These are phyloP conservation scores for Okapia johnstoni DNA, from an alignment of 2,113 vertebrate genomes.

Conservation along the genomic window DNA sequence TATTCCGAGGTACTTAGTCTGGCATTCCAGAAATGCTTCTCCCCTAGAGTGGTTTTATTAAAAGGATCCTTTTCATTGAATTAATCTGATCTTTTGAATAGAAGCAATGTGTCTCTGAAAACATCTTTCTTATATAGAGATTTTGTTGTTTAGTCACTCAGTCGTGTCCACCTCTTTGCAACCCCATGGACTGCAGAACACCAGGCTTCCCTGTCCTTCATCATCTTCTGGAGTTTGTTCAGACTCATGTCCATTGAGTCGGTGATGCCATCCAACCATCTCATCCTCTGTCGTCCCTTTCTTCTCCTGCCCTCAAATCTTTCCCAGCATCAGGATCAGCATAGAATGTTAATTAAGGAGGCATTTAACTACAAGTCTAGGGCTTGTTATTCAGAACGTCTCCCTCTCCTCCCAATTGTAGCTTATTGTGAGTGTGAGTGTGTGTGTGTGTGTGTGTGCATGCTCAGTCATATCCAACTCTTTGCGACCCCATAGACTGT, in stretches of 20 bases:
- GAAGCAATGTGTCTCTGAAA: neutral
- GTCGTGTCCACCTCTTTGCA: neutral
- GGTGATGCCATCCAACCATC: neutral
- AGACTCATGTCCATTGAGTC: neutral
- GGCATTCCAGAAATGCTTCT: neutral
- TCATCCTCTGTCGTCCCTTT: neutral
- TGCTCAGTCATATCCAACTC: neutral
- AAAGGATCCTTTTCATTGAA: neutral
- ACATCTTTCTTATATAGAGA: neutral
- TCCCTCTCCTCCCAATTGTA: neutral
- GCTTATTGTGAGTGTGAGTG: neutral
- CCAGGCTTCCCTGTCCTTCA: neutral
- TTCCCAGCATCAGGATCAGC: neutral
- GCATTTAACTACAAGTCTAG: neutral
- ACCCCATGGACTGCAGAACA: neutral
- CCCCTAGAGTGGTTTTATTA: neutral
- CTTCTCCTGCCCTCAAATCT: neutral
- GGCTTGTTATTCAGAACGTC: neutral
- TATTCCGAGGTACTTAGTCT: neutral
- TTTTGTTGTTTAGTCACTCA: neutral
- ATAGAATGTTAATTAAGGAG: neutral
- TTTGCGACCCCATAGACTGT: neutral
- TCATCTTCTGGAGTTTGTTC: neutral
- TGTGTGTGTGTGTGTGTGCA: rapidly evolving
- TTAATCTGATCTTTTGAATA: neutral